A percentile compares a stretch with the other conserved stretches of the same genome.
These are phyloP conservation scores for Cephus pygmeus DNA, from an alignment of 2,888 invertebrate genomes.

Conservation along the genomic window DNA sequence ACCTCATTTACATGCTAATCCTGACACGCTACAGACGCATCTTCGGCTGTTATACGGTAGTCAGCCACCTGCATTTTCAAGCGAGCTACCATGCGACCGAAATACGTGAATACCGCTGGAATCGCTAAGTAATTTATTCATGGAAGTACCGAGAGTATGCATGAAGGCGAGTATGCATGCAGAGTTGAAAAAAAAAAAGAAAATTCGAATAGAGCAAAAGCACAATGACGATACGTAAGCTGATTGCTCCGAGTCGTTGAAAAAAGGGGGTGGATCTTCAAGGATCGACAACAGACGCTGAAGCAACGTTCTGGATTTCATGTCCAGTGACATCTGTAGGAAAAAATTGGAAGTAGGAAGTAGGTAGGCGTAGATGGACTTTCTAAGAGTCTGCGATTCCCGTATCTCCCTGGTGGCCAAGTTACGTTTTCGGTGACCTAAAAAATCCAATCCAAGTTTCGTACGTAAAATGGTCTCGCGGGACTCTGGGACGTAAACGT, in stretches of 20 bases:
- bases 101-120: not conserved
- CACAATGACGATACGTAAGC: not conserved
- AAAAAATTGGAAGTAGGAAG: not conserved
- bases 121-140: not conserved
- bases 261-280: not conserved
- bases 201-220: not conserved
- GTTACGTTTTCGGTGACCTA: constrained; percentile 24
- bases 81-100: not conserved
- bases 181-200: not conserved
- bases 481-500: constrained; percentile 16
- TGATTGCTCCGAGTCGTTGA: not conserved
- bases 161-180: not conserved
- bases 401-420: not conserved
- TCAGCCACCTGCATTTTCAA: constrained; percentile 6
- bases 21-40: constrained; percentile 22
- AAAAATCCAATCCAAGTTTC: constrained; percentile 43
- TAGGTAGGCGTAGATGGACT: not conserved
- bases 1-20: constrained; percentile 61
- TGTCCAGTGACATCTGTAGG: not conserved
- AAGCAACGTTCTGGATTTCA: not conserved
- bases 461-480: constrained; percentile 30
- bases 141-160: not conserved
- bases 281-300: not conserved
- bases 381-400: not conserved
- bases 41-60: constrained; percentile 1